phyloP scores from a whole-genome alignment of 2,113 vertebrate genomes.

The Larimichthys polyactis region DNA sequence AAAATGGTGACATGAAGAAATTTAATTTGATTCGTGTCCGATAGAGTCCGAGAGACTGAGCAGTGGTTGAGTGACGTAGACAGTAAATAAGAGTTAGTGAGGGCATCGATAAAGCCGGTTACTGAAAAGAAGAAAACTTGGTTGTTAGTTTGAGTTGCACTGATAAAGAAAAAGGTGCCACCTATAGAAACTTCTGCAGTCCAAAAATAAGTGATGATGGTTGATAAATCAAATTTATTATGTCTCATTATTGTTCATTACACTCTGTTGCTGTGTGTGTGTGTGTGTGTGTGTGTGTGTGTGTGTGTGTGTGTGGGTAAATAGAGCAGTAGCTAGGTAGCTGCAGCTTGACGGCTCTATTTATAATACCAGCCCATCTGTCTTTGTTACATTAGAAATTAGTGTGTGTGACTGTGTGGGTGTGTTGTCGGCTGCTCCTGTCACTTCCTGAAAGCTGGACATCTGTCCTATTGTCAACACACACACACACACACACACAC shows the following conservation, averaged over 20 bases:
- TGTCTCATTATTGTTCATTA: background rate
- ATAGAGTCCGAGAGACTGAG: no score
- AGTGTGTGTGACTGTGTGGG: slow-evolving; percentile 26
- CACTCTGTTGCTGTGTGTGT: background rate
- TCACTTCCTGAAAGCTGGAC: slow-evolving; percentile 33
- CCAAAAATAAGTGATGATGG: no score
- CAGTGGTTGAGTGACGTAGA: no score
- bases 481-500: slow-evolving; percentile 8
- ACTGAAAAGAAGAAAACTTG: no score
- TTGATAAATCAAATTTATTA: background rate
- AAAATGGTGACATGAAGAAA: no score
- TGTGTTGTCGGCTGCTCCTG: slow-evolving; percentile 12
- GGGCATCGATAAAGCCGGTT: no score
- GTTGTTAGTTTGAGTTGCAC: background rate
- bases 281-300: slow-evolving; percentile 6
- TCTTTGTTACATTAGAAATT: slow-evolving; percentile 50
- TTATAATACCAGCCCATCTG: slow-evolving; percentile 60
- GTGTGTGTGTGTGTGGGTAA: slow-evolving; percentile 9
- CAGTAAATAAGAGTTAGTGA: no score
- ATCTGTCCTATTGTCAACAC: slow-evolving; percentile 35
- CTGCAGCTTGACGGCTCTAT: slow-evolving; percentile 45
- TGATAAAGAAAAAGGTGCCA: background rate
- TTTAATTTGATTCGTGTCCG: no score
- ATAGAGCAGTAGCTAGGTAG: slow-evolving; percentile 43
- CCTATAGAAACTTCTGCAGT: background rate